Conservation (phyloP, 2,797 vertebrate species). For the Pagetopsis macropterus region DNA sequence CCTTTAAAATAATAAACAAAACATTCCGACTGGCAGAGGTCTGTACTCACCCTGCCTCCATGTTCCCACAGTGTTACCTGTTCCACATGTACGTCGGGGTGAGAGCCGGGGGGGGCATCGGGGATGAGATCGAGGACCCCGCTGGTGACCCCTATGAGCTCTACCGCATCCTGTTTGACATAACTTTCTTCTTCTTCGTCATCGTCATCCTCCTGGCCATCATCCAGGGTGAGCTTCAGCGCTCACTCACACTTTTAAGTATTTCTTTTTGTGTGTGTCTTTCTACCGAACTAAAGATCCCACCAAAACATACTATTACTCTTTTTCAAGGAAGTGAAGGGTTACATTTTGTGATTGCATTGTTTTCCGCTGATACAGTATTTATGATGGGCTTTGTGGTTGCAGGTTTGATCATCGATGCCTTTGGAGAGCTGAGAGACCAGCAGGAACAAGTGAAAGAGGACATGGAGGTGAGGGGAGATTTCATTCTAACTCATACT, state of each 20-base stretch:
- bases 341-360: constrained; percentile 9
- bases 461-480: constrained; percentile 94
- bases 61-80: constrained; percentile 89
- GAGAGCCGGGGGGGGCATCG: constrained; percentile 97
- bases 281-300: no score
- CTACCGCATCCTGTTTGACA: constrained; percentile 98
- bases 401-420: constrained; percentile 97
- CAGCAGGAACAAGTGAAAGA: constrained; percentile 99
- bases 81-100: constrained; percentile 99
- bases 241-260: background rate
- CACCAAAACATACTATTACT: background rate
- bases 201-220: constrained; percentile 98
- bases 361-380: background rate
- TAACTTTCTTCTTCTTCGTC: constrained; percentile 99
- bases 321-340: background rate
- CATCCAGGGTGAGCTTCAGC: constrained; percentile 89
- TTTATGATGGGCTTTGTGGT: constrained; percentile 34
- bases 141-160: constrained; percentile 98
- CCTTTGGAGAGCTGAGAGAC: constrained; percentile 98
- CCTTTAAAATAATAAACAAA: background rate
- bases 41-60: background rate
- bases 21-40: background rate
- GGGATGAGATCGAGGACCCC: constrained; percentile 98
- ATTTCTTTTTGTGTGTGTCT: background rate
- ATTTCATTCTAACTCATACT: constrained; percentile 2